Evolutionary conservation across 2,888 invertebrate genomes (phyloP).

Genomic region (Tubiluchus corallicola): DNA sequence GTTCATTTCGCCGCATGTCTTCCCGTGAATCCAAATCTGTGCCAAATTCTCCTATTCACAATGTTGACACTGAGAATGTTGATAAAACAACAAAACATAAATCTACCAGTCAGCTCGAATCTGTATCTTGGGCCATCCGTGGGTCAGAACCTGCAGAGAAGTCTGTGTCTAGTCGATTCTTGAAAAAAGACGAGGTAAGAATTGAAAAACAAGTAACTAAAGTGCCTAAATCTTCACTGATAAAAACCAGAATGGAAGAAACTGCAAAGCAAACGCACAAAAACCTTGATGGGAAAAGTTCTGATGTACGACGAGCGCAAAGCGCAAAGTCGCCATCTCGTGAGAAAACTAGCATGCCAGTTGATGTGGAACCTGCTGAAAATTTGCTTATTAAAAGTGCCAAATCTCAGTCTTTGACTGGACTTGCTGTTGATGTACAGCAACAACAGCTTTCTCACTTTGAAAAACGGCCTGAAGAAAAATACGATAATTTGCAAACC

Average conservation of each 20-base stretch:
- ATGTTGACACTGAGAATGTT: background rate
- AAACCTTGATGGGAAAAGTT: background rate
- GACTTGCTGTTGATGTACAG: no score
- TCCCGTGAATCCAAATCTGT: background rate
- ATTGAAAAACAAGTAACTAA: no score
- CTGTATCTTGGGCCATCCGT: background rate
- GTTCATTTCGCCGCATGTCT: background rate
- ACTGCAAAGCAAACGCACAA: conserved; percentile 1
- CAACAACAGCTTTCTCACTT: no score
- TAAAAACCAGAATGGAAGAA: background rate
- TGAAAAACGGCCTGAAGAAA: no score
- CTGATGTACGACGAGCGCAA: background rate
- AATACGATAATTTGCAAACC: no score
- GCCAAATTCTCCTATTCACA: background rate
- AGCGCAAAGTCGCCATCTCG: background rate
- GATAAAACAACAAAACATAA: conserved; percentile 1
- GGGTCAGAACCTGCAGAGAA: no score
- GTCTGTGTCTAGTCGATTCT: no score
- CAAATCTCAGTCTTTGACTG: background rate
- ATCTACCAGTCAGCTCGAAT: conserved; percentile 1
- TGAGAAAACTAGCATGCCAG: background rate
- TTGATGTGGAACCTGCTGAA: background rate
- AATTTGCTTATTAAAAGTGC: no score
- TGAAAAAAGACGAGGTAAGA: background rate
- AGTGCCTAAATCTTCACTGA: background rate